Evolutionary conservation across 2,888 invertebrate species (phyloP).

Genomic region (Deladenus siricidicola): DNA sequence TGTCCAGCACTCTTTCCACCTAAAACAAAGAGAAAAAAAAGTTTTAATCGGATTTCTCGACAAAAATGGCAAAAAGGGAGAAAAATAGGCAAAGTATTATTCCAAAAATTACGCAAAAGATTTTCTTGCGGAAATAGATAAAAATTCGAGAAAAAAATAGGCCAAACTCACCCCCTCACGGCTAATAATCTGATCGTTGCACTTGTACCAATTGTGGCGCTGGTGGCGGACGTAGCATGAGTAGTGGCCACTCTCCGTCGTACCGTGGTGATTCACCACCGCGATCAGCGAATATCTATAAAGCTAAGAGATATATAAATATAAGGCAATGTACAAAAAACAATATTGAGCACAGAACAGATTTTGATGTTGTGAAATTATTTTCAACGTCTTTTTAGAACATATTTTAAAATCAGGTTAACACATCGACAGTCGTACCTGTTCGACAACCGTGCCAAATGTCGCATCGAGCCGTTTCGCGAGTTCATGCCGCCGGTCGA

Average conservation of each 20-base stretch:
- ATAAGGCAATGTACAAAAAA: too few relatives aligned
- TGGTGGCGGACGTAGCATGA: slow-evolving; percentile 90
- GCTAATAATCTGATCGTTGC: slow-evolving; percentile 88
- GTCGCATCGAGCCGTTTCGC: slow-evolving; percentile 27
- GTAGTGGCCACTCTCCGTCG: slow-evolving; percentile 86
- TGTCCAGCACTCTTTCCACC: slow-evolving; percentile 82
- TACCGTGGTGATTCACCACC: slow-evolving; percentile 90
- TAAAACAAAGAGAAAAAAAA: too few relatives aligned
- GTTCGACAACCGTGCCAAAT: slow-evolving; percentile 41
- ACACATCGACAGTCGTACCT: slow-evolving; percentile 32
- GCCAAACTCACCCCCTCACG: too few relatives aligned
- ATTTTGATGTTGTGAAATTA: too few relatives aligned
- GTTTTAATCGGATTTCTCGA: too few relatives aligned
- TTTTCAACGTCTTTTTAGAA: neutral
- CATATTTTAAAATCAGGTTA: neutral
- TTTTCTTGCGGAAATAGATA: too few relatives aligned
- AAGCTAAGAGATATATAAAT: neutral
- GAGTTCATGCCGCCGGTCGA: too few relatives aligned
- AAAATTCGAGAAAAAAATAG: too few relatives aligned
- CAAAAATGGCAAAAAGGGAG: too few relatives aligned
- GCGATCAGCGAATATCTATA: slow-evolving; percentile 82
- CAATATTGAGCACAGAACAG: neutral
- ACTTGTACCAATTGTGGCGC: slow-evolving; percentile 24
- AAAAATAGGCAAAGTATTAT: too few relatives aligned
- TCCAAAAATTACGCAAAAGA: too few relatives aligned